Base-by-base conservation (phyloP, 2,888 invertebrate species). In the Orthosia gothica region DNA sequence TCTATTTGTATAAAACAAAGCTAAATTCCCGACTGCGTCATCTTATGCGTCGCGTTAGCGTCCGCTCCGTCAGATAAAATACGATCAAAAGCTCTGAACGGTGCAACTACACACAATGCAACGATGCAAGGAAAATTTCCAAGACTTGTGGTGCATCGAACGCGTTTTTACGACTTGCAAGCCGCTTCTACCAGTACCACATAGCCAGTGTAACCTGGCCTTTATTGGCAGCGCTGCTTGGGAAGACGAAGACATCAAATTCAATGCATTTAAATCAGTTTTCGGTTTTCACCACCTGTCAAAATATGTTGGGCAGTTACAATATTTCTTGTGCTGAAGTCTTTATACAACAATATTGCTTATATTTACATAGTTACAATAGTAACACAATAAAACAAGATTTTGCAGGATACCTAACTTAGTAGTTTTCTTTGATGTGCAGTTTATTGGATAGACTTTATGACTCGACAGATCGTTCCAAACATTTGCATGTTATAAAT, bases 71-170 rank as follows among this genome's bases (percentile, higher is more conserved):
- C 59, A 63, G 26, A 79, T 69, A 73, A 59, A 68, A 49, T 49
- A n/a, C 55, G n/a, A 63, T 70, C 61, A 65, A 82, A 82, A 81
- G 82, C 77, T 70, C 64, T 62, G 47, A n/a, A 54, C 67, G 26
- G 32, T 20, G 54, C 74, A 54, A 59, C 23, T 15, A 61, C 81
- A 81, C 13, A 69, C 79, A 81, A 72, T 69, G 79, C 67, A 57
- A 9, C n/a, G 54, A 52, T 58, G 47, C 59, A 74, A 86, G 81
- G 84, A 76, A 85, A 86, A 79, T 86, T 84, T 79, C 84, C 84
- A 84, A 59, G 54, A 70, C 26, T 32, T 26, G 50, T 45, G 45
- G 75, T 70, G 76, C 76, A 76, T 66, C 76, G 76, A 45, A 70
- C 76, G 57, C 23, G 23, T 55, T 70, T 68, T 76, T 63, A 81